Conservation (phyloP, 2,797 vertebrate genomes). For the Novumbra hubbsi region DNA sequence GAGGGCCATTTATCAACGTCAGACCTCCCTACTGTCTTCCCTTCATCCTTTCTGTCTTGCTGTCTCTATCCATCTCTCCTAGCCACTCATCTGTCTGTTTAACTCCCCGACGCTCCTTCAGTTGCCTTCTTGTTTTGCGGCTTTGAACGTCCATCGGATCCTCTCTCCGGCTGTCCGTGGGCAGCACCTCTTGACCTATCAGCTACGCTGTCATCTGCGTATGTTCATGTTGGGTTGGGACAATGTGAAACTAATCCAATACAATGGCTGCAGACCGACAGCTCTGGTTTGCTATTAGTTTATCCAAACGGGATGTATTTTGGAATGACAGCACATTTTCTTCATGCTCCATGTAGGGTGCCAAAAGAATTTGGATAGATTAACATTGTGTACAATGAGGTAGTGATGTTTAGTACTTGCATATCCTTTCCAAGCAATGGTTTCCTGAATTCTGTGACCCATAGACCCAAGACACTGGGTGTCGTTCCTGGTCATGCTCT, state of each 20-base stretch:
- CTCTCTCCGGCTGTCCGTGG: background rate
- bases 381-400: too few species aligned
- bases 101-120: constrained; percentile 12
- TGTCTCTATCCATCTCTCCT: constrained; percentile 15
- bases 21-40: constrained; percentile 6
- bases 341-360: too few species aligned
- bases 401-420: too few species aligned
- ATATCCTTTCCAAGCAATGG: too few species aligned
- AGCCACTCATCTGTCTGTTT: constrained; percentile 26
- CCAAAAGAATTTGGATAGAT: too few species aligned
- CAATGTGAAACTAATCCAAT: background rate
- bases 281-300: too few species aligned
- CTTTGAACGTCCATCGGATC: constrained; percentile 10
- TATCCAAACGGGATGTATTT: too few species aligned
- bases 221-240: background rate
- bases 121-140: background rate
- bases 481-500: too few species aligned
- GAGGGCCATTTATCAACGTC: constrained; percentile 45
- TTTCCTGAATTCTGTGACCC: too few species aligned
- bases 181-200: background rate
- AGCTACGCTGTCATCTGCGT: background rate
- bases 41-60: constrained; percentile 18
- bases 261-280: background rate
- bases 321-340: too few species aligned
- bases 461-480: too few species aligned